Percentiles rank a stretch among this genome's conserved stretches.
Evolutionary conservation across 1,140 invertebrate genomes (phyloP).

Genomic region (Eriocheir sinensis): DNA sequence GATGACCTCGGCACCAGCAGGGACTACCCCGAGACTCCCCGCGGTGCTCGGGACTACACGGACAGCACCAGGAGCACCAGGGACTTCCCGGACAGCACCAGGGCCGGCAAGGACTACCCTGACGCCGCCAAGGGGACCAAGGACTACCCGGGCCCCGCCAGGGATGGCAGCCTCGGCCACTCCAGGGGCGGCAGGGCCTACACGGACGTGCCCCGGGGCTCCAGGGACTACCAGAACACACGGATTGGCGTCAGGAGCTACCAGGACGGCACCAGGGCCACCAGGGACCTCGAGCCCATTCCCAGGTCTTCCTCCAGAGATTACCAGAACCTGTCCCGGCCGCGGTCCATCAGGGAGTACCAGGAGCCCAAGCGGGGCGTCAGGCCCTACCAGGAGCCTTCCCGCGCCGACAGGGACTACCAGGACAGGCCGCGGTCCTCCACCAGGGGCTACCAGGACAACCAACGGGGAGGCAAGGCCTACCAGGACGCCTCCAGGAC

Average conservation of each 20-base stretch:
- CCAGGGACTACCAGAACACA: background rate
- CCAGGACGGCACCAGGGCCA: background rate
- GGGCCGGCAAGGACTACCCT: background rate
- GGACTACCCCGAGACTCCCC: background rate
- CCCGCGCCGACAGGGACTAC: background rate
- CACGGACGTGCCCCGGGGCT: background rate
- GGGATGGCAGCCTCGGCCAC: background rate
- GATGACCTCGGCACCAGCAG: background rate
- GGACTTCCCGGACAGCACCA: background rate
- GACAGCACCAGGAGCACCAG: background rate
- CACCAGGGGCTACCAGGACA: conserved; percentile 2
- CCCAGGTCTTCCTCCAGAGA: background rate
- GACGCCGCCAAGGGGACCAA: background rate
- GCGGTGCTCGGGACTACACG: background rate
- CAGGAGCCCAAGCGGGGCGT: background rate
- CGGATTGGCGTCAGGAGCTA: background rate
- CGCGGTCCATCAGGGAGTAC: background rate
- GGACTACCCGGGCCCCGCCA: background rate
- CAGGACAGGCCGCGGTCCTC: background rate
- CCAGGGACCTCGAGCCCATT: background rate
- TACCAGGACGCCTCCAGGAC: background rate
- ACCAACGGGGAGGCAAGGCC: background rate
- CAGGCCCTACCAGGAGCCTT: too few species aligned
- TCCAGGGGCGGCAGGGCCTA: background rate
- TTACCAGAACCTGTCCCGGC: background rate